Evolutionary conservation across 2,797 vertebrate species (phyloP).

Genomic region (Chaetophractus vellerosus): DNA sequence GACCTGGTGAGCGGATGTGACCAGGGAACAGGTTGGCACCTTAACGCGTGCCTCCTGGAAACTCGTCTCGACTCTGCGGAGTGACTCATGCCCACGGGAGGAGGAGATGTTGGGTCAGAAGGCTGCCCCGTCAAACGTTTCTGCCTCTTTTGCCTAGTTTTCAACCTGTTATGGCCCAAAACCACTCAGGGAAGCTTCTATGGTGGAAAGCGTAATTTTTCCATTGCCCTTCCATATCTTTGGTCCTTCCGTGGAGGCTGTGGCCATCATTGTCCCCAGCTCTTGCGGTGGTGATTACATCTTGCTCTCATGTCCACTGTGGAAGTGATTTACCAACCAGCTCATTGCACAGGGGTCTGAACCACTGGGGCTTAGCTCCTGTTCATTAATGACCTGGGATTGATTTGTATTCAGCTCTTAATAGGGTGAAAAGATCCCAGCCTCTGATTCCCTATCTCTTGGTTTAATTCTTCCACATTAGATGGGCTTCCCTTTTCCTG

Average conservation of each 20-base stretch:
- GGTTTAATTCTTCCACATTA: conserved; percentile 41
- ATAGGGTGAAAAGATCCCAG: neutral
- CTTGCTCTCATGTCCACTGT: neutral
- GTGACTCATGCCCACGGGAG: neutral
- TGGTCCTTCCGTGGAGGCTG: neutral
- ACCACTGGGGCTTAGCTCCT: neutral
- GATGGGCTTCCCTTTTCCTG: conserved; percentile 66
- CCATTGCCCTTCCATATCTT: neutral
- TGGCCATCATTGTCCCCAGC: neutral
- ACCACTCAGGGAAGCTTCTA: neutral
- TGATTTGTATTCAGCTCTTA: neutral
- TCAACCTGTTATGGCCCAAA: neutral
- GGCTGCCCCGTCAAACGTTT: neutral
- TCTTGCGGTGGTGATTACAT: neutral
- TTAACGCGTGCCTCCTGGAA: neutral
- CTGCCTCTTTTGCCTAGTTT: neutral
- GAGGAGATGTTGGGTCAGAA: conserved; percentile 3
- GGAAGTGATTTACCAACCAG: neutral
- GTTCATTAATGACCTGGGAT: neutral
- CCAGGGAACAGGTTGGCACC: neutral
- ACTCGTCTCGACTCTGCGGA: neutral
- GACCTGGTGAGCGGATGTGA: neutral
- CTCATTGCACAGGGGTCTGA: neutral
- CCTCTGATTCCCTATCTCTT: conserved; percentile 20
- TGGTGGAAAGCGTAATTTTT: neutral